Evolutionary conservation across 2,888 invertebrate species (phyloP).

Genomic region (Teinopalpus imperialis): DNA sequence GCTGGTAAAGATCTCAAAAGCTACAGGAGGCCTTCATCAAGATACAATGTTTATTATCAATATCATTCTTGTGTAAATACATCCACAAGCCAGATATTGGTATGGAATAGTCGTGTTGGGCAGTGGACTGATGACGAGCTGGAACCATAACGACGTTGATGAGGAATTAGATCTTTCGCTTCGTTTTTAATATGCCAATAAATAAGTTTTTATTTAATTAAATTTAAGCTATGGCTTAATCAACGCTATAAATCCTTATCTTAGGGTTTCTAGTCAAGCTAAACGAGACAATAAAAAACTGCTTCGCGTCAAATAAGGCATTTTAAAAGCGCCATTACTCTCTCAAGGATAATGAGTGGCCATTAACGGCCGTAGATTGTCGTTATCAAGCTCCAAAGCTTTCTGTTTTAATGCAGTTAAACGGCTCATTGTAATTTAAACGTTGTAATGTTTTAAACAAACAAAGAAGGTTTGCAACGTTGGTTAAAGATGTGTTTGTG

Average conservation of each 20-base stretch:
- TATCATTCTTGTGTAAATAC: too few species aligned
- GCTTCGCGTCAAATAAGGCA: constrained; percentile 4
- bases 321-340: constrained; percentile 12
- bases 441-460: constrained; percentile 4
- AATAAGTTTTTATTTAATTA: not conserved
- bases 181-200: too few species aligned
- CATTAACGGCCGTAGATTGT: constrained; percentile 13
- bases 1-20: too few species aligned
- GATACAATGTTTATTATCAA: too few species aligned
- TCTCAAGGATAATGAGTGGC: constrained; percentile 14
- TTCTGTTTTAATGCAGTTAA: constrained; percentile 10
- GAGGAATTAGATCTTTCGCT: too few species aligned
- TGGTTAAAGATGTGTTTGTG: constrained; percentile 6
- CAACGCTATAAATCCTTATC: constrained; percentile 1
- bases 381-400: constrained; percentile 9
- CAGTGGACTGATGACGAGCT: too few species aligned
- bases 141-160: too few species aligned
- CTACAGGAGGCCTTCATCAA: too few species aligned
- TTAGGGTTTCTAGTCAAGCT: not conserved
- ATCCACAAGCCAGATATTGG: too few species aligned
- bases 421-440: constrained; percentile 13
- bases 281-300: constrained; percentile 11
- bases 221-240: not conserved
- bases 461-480: not conserved
- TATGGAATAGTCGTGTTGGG: too few species aligned